Evolutionary conservation across 2,113 vertebrate species (phyloP).

Genomic region (Crypturellus undulatus): DNA sequence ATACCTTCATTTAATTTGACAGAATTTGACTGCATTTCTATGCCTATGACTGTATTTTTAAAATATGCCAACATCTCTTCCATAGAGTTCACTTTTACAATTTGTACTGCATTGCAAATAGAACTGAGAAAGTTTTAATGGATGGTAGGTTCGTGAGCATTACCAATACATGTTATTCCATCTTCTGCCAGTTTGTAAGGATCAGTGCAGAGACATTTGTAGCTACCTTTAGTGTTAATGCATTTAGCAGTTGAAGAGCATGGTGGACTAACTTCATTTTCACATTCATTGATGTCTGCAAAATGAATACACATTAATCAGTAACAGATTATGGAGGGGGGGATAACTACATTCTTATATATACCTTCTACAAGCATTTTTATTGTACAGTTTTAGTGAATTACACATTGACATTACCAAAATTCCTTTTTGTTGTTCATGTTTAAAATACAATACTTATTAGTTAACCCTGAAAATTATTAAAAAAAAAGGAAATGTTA

Average conservation of each 20-base stretch:
- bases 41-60: neutral
- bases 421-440: neutral
- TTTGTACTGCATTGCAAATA: neutral
- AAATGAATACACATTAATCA: neutral
- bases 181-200: constrained; percentile 69
- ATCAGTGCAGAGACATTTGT: constrained; percentile 70
- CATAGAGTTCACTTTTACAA: neutral
- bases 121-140: neutral
- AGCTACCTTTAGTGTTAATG: constrained; percentile 76
- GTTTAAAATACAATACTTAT: neutral
- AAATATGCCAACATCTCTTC: neutral
- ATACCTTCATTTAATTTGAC: neutral
- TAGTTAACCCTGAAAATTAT: neutral
- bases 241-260: constrained; percentile 76
- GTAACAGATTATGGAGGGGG: neutral
- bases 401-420: neutral
- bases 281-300: constrained; percentile 81
- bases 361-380: neutral
- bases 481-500: neutral
- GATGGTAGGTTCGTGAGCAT: neutral
- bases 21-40: neutral
- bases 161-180: constrained; percentile 68
- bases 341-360: neutral
- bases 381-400: neutral
- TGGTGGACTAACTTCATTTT: constrained; percentile 56